Percentiles rank a stretch among this genome's conserved stretches.
These are phyloP conservation scores for Calephelis nemesis DNA, from an alignment of 1,140 invertebrate genomes.

Conservation along the genomic window DNA sequence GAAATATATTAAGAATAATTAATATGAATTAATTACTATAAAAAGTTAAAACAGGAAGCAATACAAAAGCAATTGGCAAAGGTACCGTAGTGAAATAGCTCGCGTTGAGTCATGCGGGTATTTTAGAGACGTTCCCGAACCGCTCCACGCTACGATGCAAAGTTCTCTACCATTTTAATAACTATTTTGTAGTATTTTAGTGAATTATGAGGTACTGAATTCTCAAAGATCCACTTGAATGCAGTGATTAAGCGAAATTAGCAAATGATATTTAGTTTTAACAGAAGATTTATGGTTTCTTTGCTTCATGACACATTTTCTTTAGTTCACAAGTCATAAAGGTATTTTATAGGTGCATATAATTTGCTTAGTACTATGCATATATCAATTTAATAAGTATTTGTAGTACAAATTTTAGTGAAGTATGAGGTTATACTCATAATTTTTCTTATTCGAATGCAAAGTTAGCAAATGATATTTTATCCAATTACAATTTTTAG, in stretches of 20 bases:
- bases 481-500: no score
- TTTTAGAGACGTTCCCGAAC: conserved; percentile 54
- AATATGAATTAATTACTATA: conserved; percentile 29
- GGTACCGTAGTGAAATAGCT: conserved; percentile 66
- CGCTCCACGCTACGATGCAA: conserved; percentile 24
- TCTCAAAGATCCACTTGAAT: conserved; percentile 11
- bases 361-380: no score
- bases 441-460: no score
- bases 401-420: no score
- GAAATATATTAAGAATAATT: not conserved
- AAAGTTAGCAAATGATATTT: no score
- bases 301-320: conserved; percentile 10
- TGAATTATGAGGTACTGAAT: conserved; percentile 17
- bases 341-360: not conserved
- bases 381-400: no score
- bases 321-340: not conserved
- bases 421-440: no score
- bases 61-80: conserved; percentile 73
- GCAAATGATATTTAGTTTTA: conserved; percentile 12
- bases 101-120: conserved; percentile 61
- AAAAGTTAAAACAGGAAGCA: conserved; percentile 57
- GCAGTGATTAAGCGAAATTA: conserved; percentile 12
- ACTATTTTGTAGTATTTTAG: conserved; percentile 22
- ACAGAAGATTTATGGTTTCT: conserved; percentile 10
- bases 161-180: conserved; percentile 24